Evolutionary conservation across 2,113 vertebrate genomes (phyloP).

Genomic region (Cardinalis cardinalis): DNA sequence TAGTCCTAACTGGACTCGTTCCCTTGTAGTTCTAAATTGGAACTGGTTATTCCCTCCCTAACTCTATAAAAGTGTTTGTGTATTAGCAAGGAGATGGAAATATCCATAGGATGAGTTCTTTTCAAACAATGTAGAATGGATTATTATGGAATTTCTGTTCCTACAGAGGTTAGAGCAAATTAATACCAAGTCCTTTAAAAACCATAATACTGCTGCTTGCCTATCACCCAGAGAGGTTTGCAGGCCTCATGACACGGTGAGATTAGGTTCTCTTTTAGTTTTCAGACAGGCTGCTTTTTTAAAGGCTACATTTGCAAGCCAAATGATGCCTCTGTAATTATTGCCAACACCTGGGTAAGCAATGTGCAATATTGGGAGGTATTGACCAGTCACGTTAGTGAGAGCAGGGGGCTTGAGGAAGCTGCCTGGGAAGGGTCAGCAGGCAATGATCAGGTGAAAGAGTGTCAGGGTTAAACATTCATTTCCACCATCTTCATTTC

Average conservation of each 20-base stretch:
- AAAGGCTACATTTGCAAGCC: not conserved
- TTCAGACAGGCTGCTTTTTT: not conserved
- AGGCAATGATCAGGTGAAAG: not conserved
- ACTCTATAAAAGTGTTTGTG: not conserved
- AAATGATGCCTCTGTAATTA: not conserved
- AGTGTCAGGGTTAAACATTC: not conserved
- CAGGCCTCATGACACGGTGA: accelerated
- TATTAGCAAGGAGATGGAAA: not conserved
- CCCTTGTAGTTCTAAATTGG: not conserved
- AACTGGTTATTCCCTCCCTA: not conserved
- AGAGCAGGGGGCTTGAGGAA: not conserved
- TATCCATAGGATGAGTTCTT: accelerated
- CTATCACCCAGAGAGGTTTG: not conserved
- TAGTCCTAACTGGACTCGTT: not conserved
- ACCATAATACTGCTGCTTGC: not conserved
- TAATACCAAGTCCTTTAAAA: not conserved
- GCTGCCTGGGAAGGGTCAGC: not conserved
- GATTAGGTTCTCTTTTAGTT: not conserved
- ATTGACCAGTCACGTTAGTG: not conserved
- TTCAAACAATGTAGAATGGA: not conserved
- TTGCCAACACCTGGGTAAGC: not conserved
- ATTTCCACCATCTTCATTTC: not conserved
- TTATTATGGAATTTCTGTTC: not conserved
- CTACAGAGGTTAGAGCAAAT: not conserved
- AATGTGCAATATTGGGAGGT: not conserved